A percentile compares a stretch with the other conserved stretches of the same genome.
phyloP scores from a whole-genome alignment of 2,888 invertebrate genomes.

The Leptopilina syphax region DNA sequence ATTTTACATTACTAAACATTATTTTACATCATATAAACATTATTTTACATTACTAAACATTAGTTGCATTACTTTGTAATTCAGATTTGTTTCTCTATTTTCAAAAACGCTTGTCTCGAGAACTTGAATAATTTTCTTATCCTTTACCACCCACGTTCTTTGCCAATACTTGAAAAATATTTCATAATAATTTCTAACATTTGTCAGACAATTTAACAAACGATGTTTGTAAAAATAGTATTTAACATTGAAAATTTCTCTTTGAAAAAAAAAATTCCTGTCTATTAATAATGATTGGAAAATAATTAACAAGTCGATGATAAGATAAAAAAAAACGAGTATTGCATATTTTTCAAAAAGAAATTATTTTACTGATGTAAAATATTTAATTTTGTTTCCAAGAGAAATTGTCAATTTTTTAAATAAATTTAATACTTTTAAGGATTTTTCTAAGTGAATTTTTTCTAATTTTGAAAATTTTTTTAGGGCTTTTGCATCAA shows the following conservation, averaged over 20 bases:
- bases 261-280: neutral
- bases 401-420: too few relatives aligned
- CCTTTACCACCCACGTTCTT: neutral
- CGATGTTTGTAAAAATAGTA: neutral
- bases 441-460: too few relatives aligned
- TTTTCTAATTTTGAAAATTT: neutral
- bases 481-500: neutral
- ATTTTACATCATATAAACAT: neutral
- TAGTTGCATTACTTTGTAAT: neutral
- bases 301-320: too few relatives aligned
- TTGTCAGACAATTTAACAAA: neutral
- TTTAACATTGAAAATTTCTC: neutral
- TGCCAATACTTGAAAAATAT: too few relatives aligned
- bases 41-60: neutral
- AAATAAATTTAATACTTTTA: too few relatives aligned
- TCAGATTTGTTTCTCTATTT: neutral
- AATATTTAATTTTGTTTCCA: too few relatives aligned
- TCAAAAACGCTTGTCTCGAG: neutral
- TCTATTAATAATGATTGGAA: too few relatives aligned
- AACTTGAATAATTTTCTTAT: neutral
- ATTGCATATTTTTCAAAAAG: too few relatives aligned
- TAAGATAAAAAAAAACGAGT: too few relatives aligned
- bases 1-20: neutral
- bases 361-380: too few relatives aligned
- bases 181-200: neutral